phyloP scores from a whole-genome alignment of 2,888 invertebrate genomes.

The Cepaea hortensis region DNA sequence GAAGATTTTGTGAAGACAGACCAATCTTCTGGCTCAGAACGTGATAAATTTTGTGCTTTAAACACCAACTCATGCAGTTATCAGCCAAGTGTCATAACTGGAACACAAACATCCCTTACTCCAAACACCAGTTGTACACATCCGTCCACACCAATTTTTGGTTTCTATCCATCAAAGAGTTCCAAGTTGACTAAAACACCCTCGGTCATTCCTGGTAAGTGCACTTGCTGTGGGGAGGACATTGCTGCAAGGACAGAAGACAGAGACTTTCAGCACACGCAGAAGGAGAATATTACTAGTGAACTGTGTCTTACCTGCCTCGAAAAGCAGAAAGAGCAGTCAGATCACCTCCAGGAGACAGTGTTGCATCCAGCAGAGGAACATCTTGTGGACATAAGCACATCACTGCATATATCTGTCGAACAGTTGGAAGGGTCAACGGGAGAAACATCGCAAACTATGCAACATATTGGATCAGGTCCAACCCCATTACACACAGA shows the following conservation, averaged over 20 bases:
- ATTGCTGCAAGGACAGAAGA: not conserved
- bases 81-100: no score
- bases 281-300: not conserved
- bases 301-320: conserved; percentile 13
- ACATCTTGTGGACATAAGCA: not conserved
- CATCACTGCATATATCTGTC: not conserved
- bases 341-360: not conserved
- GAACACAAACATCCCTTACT: not conserved
- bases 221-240: conserved; percentile 5
- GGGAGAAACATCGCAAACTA: not conserved
- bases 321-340: not conserved
- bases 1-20: not conserved
- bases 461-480: not conserved
- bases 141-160: not conserved
- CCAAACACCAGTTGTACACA: not conserved
- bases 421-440: not conserved
- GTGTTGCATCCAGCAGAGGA: not conserved
- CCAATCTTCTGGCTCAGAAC: not conserved
- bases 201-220: not conserved
- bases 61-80: not conserved
- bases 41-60: not conserved
- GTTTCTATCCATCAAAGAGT: not conserved
- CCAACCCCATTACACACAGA: not conserved
- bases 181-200: not conserved
- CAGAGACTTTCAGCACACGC: not conserved